Conservation (phyloP, 92 coral and sea anemone genomes). For the Micromussa lordhowensis region DNA sequence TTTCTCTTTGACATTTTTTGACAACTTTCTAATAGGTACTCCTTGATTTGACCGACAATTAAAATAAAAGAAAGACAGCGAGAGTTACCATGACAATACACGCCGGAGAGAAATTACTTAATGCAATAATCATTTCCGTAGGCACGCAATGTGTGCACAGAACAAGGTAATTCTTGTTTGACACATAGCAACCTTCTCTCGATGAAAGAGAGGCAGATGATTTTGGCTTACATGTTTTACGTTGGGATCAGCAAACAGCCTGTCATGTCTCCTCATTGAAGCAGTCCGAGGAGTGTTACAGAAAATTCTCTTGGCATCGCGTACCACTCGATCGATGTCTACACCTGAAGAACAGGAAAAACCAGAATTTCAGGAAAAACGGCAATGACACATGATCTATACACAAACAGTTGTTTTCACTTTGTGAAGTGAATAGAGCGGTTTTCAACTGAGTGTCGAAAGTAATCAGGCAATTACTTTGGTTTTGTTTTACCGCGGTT, state of each 20-base stretch:
- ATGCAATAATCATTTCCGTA: background rate
- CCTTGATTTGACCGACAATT: background rate
- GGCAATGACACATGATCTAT: no score
- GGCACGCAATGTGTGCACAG: background rate
- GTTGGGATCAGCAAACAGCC: constrained; percentile 61
- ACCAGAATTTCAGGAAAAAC: background rate
- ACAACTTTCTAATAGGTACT: background rate
- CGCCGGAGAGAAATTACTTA: background rate
- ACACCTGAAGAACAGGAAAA: constrained; percentile 58
- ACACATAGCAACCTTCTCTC: background rate
- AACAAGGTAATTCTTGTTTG: background rate
- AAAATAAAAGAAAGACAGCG: background rate
- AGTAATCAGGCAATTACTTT: no score
- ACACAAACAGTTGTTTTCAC: background rate
- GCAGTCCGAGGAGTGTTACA: constrained; percentile 93
- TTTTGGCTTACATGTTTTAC: constrained; percentile 67
- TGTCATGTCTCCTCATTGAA: constrained; percentile 83
- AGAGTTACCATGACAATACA: background rate
- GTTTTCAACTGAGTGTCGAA: no score
- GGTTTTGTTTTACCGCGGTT: no score
- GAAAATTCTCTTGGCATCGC: constrained; percentile 93
- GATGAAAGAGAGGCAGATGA: background rate
- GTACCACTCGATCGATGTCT: constrained; percentile 97
- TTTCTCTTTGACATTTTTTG: background rate
- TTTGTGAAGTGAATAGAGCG: no score